Evolutionary conservation across 2,113 vertebrate species (phyloP).

Genomic region (Pyxicephalus adspersus): DNA sequence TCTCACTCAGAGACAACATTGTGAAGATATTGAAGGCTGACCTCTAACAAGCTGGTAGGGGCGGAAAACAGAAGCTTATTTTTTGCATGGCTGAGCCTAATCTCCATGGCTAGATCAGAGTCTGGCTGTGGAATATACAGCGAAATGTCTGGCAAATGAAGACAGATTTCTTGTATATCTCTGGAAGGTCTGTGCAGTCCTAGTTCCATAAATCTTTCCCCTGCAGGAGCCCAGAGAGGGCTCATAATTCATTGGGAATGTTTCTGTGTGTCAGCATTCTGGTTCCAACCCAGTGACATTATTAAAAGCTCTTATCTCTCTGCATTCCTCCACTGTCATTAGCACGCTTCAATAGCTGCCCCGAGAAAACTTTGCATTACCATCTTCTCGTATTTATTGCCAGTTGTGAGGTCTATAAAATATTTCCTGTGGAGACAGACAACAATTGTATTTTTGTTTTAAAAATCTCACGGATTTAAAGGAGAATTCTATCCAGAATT

Average conservation of each 20-base stretch:
- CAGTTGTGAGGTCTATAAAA: no score
- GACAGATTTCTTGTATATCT: neutral
- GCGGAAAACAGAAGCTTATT: neutral
- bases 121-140: neutral
- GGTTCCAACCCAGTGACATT: slow-evolving; percentile 10
- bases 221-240: neutral
- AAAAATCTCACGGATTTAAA: no score
- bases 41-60: no score
- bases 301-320: slow-evolving; percentile 26
- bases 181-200: neutral
- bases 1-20: no score
- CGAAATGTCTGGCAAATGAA: slow-evolving; percentile 10
- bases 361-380: neutral
- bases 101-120: neutral
- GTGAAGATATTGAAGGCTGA: no score
- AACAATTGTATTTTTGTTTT: no score
- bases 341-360: neutral
- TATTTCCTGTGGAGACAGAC: no score
- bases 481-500: no score
- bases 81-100: neutral
- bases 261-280: neutral
- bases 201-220: slow-evolving; percentile 13
- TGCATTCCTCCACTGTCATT: neutral
- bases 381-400: neutral
- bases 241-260: slow-evolving; percentile 6